Percentiles rank a stretch among this genome's conserved stretches.
Conservation (phyloP, 2,797 vertebrate genomes). For the Danio choprae region DNA sequence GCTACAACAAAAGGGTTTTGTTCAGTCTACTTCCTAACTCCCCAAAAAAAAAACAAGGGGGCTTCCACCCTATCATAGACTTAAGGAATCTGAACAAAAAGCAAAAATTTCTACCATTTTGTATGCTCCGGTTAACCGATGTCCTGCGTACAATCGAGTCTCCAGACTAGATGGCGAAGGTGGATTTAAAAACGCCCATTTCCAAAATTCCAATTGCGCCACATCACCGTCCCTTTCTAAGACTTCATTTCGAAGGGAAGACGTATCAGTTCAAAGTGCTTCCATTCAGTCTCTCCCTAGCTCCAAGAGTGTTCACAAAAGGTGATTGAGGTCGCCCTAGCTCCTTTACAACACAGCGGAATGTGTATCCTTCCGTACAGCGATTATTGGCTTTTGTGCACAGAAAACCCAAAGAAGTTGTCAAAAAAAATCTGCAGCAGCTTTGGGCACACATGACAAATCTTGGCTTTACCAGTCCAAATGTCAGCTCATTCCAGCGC, state of each 20-base stretch:
- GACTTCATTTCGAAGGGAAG: constrained; percentile 5
- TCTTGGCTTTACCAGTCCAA: neutral
- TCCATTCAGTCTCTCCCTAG: constrained; percentile 22
- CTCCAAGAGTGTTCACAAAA: constrained; percentile 7
- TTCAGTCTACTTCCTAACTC: neutral
- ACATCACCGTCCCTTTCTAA: constrained; percentile 1
- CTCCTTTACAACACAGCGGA: neutral
- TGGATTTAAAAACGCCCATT: constrained; percentile 10
- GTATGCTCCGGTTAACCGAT: neutral
- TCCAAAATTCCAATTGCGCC: constrained; percentile 1
- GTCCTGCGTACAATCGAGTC: neutral
- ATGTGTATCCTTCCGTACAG: constrained; percentile 18
- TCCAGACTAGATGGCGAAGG: too few species aligned
- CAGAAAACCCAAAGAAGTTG: neutral
- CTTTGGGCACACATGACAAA: neutral
- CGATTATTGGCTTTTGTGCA: constrained; percentile 22
- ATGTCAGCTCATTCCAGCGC: neutral
- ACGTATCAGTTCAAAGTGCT: constrained; percentile 29
- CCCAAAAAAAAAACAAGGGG: neutral
- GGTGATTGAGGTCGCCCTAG: neutral
- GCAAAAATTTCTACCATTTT: neutral
- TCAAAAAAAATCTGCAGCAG: neutral
- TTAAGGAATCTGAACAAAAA: neutral
- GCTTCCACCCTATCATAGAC: neutral
- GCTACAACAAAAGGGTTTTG: neutral